These are phyloP conservation scores for Lithophane semibrunnea DNA, from an alignment of 2,888 invertebrate species.

Conservation along the genomic window DNA sequence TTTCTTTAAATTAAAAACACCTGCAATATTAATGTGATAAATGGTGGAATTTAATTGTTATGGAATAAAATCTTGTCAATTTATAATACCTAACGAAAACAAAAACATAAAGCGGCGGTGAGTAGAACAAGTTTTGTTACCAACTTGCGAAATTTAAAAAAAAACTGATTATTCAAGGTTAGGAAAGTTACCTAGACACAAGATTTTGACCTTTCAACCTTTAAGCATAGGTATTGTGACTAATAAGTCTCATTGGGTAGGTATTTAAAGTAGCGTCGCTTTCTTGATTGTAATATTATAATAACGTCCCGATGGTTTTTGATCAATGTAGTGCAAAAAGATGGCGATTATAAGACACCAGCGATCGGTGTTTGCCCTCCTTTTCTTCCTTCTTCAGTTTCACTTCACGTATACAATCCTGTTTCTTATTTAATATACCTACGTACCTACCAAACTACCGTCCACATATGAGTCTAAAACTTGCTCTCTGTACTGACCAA, in stretches of 20 bases:
- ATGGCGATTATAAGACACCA: neutral
- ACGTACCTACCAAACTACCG: neutral
- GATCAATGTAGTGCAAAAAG: neutral
- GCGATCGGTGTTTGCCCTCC: neutral
- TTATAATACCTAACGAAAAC: constrained; percentile 58
- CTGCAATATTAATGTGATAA: constrained; percentile 76
- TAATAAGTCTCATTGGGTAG: constrained; percentile 42
- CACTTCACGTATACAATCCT: too few species aligned
- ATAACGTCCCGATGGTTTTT: neutral
- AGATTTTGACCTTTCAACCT: constrained; percentile 61
- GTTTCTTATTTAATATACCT: neutral
- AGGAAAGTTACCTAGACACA: constrained; percentile 73
- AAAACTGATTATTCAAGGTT: constrained; percentile 75
- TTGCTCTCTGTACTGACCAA: neutral
- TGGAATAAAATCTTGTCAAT: constrained; percentile 58
- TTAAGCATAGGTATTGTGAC: constrained; percentile 38
- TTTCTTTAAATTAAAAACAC: constrained; percentile 82
- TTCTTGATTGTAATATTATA: constrained; percentile 24
- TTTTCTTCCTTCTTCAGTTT: neutral
- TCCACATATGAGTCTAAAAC: neutral
- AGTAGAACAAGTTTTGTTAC: constrained; percentile 71
- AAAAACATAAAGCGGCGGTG: constrained; percentile 60
- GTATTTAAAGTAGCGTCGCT: constrained; percentile 17
- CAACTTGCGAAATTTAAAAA: constrained; percentile 67
- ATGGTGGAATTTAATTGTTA: constrained; percentile 72